Conservation (phyloP, 2,888 invertebrate genomes). For the Diadegma fenestrale region DNA sequence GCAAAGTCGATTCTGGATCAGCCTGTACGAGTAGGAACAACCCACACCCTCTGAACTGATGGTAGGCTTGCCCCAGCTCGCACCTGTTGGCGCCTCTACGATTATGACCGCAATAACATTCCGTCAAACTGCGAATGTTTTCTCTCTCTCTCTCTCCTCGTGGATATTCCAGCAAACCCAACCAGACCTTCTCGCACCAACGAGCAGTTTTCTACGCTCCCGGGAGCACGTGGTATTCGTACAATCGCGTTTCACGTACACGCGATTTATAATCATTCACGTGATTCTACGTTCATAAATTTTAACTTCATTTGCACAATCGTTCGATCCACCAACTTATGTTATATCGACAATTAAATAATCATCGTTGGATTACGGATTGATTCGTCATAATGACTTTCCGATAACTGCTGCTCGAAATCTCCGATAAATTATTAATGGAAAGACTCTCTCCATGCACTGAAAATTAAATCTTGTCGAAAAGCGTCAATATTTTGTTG, state of each 20-base stretch:
- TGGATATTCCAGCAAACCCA: constrained; percentile 70
- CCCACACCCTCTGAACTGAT: constrained; percentile 68
- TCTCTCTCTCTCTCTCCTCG: constrained; percentile 51
- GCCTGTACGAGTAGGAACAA: constrained; percentile 55
- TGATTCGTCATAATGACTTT: neutral
- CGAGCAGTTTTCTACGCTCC: constrained; percentile 59
- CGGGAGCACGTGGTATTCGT: constrained; percentile 65
- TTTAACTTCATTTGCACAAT: constrained; percentile 47
- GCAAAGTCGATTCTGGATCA: constrained; percentile 45
- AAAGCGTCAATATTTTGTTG: no score
- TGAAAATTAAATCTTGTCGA: no score
- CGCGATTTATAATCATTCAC: constrained; percentile 58
- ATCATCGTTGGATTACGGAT: constrained; percentile 17
- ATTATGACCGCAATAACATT: constrained; percentile 85
- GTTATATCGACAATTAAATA: constrained; percentile 29
- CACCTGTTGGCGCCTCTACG: constrained; percentile 84
- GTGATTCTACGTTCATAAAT: constrained; percentile 60
- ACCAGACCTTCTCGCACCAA: constrained; percentile 67
- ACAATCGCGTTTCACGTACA: constrained; percentile 57
- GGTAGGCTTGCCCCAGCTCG: constrained; percentile 81
- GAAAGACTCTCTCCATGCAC: no score
- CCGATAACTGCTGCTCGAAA: neutral
- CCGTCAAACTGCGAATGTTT: constrained; percentile 82
- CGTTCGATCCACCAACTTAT: constrained; percentile 11
- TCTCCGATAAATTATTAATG: neutral